phyloP scores from a whole-genome alignment of 1,140 invertebrate species.

The Drosophila murphyi region DNA sequence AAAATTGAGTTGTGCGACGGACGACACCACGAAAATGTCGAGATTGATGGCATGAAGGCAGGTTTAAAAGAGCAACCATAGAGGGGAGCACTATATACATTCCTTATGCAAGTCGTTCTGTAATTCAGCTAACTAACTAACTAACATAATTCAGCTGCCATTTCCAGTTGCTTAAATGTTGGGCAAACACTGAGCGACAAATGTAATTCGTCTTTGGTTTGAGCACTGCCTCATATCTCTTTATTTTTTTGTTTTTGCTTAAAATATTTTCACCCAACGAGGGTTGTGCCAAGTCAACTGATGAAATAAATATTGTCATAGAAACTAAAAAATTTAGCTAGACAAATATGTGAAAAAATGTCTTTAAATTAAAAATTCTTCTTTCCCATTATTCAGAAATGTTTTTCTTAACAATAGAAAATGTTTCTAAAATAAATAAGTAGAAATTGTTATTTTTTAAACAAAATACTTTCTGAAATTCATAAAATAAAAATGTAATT shows the following conservation, averaged over 20 bases:
- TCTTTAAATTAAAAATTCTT: too few species aligned
- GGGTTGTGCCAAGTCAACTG: too few species aligned
- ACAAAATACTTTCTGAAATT: too few species aligned
- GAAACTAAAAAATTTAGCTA: too few species aligned
- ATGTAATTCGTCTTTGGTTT: slow-evolving; percentile 64
- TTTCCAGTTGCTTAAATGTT: slow-evolving; percentile 75
- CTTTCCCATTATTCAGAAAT: too few species aligned
- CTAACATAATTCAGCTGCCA: slow-evolving; percentile 59
- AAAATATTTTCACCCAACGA: too few species aligned
- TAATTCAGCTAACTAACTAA: slow-evolving; percentile 29
- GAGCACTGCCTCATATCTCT: slow-evolving; percentile 26
- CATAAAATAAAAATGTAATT: too few species aligned
- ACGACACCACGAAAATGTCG: slow-evolving; percentile 43
- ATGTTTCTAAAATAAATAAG: too few species aligned
- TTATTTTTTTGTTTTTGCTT: slow-evolving; percentile 48
- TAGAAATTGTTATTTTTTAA: too few species aligned
- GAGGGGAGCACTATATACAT: slow-evolving; percentile 1
- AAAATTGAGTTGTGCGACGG: slow-evolving; percentile 71
- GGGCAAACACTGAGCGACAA: slow-evolving; percentile 74
- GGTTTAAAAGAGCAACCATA: slow-evolving; percentile 5
- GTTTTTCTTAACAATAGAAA: too few species aligned
- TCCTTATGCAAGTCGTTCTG: slow-evolving; percentile 17
- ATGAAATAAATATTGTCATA: too few species aligned
- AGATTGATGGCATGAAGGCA: slow-evolving; percentile 54
- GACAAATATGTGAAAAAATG: too few species aligned